phyloP scores from a whole-genome alignment of 2,113 vertebrate genomes.

The Mesitornis unicolor region DNA sequence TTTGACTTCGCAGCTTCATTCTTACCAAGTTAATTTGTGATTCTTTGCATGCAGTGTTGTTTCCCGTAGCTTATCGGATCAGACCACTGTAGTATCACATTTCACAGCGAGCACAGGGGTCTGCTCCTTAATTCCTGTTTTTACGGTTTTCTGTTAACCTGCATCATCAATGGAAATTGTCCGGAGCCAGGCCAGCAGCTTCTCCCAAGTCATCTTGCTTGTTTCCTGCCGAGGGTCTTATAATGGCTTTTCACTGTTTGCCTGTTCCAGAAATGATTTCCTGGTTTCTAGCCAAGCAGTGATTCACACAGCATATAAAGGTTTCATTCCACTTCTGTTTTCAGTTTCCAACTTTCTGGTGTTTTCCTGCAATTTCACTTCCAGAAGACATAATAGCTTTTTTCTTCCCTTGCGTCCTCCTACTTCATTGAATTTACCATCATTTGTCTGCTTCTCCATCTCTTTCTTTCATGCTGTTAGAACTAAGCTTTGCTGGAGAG shows the following conservation, averaged over 20 bases:
- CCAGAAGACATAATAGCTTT: neutral
- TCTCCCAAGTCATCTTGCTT: conserved; percentile 16
- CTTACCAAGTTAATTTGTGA: neutral
- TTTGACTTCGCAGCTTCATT: neutral
- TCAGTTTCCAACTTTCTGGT: conserved; percentile 45
- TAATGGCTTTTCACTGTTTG: conserved; percentile 24
- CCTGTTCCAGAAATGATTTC: conserved; percentile 56
- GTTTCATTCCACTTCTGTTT: conserved; percentile 51
- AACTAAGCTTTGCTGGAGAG: neutral
- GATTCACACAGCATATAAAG: conserved; percentile 45
- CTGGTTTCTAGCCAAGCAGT: conserved; percentile 42
- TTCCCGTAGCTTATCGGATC: neutral
- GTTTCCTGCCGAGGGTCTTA: conserved; percentile 40
- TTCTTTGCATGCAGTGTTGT: neutral
- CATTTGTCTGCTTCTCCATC: neutral
- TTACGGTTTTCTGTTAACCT: neutral
- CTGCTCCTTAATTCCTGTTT: neutral
- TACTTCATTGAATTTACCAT: neutral
- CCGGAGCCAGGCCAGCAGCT: neutral
- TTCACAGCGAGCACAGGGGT: neutral
- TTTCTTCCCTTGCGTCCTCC: neutral
- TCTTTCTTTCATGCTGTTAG: neutral
- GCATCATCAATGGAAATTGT: neutral
- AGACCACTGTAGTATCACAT: neutral
- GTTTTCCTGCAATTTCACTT: conserved; percentile 37